phyloP scores from a whole-genome alignment of 2,888 invertebrate species.

The Silvanus unidentatus region DNA sequence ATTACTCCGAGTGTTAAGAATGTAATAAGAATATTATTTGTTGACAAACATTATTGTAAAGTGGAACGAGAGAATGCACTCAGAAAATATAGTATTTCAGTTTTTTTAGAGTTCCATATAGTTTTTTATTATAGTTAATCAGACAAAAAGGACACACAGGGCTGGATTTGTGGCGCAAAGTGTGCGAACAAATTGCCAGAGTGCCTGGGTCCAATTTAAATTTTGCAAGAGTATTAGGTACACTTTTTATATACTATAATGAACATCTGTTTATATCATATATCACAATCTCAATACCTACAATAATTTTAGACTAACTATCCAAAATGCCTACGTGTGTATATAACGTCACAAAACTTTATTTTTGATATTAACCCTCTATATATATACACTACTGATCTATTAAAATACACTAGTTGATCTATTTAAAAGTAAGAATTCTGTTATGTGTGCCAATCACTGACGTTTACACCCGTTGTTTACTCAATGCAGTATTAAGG shows the following conservation, averaged over 20 bases:
- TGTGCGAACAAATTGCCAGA: too few relatives aligned
- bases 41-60: too few relatives aligned
- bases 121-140: too few relatives aligned
- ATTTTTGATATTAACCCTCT: slow-evolving; percentile 36
- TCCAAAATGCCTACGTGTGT: slow-evolving; percentile 18
- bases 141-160: too few relatives aligned
- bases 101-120: too few relatives aligned
- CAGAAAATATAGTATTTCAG: too few relatives aligned
- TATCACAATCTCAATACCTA: slow-evolving; percentile 27
- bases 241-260: not conserved
- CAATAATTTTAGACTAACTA: slow-evolving; percentile 27
- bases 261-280: slow-evolving; percentile 29
- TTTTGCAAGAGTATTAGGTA: too few relatives aligned
- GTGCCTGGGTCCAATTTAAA: too few relatives aligned
- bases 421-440: slow-evolving; percentile 33
- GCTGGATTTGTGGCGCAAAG: too few relatives aligned
- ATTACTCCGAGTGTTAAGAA: too few relatives aligned
- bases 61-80: too few relatives aligned
- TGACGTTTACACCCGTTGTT: slow-evolving; percentile 23
- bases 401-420: slow-evolving; percentile 24
- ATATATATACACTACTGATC: slow-evolving; percentile 29
- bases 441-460: slow-evolving; percentile 35
- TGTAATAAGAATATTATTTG: too few relatives aligned
- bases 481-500: not conserved
- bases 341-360: slow-evolving; percentile 28